These are phyloP conservation scores for Natator depressus DNA, from an alignment of 2,113 vertebrate species.

Conservation along the genomic window DNA sequence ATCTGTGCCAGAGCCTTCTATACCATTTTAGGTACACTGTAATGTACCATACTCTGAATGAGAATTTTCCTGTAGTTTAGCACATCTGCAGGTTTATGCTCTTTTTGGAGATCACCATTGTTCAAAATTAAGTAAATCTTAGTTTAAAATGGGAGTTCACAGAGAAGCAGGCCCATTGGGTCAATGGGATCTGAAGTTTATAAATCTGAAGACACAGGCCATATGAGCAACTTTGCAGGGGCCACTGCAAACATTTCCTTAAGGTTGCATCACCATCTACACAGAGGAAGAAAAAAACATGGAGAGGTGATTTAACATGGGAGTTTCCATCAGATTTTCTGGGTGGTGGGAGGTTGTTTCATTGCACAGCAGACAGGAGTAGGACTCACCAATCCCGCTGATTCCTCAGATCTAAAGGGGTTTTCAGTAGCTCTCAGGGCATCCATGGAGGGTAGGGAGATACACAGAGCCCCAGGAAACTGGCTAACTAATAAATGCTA, in stretches of 20 bases:
- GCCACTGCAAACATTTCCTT: background rate
- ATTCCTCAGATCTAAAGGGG: background rate
- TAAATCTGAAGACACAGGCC: background rate
- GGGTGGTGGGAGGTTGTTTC: background rate
- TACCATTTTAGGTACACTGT: background rate
- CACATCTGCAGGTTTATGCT: background rate
- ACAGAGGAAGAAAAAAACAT: background rate
- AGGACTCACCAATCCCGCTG: background rate
- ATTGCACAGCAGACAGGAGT: background rate
- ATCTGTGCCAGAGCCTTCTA: background rate
- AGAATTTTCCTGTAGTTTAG: rapidly evolving
- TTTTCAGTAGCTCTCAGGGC: background rate
- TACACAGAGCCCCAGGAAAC: background rate
- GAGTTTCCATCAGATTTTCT: background rate
- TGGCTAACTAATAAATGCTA: background rate
- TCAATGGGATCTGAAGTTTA: background rate
- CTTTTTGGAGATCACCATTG: background rate
- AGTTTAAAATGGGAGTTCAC: background rate
- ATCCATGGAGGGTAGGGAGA: background rate
- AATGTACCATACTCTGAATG: rapidly evolving
- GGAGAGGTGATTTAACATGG: background rate
- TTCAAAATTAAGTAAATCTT: background rate
- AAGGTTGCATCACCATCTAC: background rate
- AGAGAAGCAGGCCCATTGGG: background rate
- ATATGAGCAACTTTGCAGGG: background rate